Evolutionary conservation across 2,113 vertebrate genomes (phyloP).

Genomic region (Tragelaphus strepsiceros): DNA sequence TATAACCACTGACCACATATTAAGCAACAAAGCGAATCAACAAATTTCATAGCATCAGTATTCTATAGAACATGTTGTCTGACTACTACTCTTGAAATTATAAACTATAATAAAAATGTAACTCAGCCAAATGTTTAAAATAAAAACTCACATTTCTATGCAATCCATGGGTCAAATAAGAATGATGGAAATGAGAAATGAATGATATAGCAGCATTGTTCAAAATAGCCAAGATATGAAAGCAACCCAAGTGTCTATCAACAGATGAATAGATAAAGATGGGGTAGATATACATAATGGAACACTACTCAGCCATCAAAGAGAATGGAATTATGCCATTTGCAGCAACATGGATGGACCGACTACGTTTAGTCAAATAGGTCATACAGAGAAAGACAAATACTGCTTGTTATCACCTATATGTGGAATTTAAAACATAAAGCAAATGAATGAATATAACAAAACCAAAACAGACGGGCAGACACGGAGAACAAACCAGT

Average conservation of each 20-base stretch:
- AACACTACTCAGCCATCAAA: neutral
- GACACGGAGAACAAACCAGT: neutral
- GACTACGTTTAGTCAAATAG: neutral
- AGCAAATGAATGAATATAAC: neutral
- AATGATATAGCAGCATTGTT: neutral
- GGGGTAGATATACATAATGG: neutral
- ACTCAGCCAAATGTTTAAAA: neutral
- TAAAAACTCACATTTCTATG: neutral
- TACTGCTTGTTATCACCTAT: neutral
- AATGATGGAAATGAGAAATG: neutral
- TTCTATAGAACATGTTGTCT: neutral
- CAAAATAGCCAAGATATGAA: neutral
- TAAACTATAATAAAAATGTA: neutral
- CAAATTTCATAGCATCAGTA: neutral
- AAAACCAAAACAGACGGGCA: neutral
- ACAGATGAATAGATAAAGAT: neutral
- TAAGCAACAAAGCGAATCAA: neutral
- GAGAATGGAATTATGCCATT: neutral
- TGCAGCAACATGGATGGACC: neutral
- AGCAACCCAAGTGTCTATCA: neutral
- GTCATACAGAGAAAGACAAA: neutral
- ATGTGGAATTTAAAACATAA: neutral
- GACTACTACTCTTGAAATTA: neutral
- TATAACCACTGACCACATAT: neutral
- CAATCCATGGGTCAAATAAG: neutral